Evolutionary conservation across 2,888 invertebrate species (phyloP), one percentile per base, ranked within the genome.

Genomic region (Hypsopygia costalis): DNA sequence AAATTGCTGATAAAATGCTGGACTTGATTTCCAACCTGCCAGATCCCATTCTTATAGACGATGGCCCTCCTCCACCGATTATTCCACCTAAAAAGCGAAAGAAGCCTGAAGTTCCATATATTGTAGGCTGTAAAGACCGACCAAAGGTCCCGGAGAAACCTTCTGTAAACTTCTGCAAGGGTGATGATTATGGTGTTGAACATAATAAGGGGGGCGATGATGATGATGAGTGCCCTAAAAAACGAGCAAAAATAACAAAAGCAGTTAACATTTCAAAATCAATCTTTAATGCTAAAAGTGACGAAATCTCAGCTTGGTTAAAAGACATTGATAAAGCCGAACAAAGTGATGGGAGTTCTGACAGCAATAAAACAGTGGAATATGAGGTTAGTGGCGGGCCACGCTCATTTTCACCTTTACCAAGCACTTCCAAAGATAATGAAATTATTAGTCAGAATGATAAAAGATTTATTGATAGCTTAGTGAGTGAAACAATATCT

Each of bases 371-470:
- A 29, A 49, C 47, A 10, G 42, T 48, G n/a, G 37, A 43, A 20
- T 56, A 53, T 43, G 37, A 43, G 12, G 36, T 10, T 27, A 32
- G 7, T 27, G 29, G 11, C 0, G 51, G 34, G 6, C 45, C 43
- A 30, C 43, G 40, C 8, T 37, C 54, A 34, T 78, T 76, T 42
- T 65, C 64, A 9, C 77, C 76, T 1, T 22, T 66, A 16, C 77
- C 78, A 3, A 78, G 78, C 49, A 77, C 78, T 28, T 78, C 78
- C 1, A 66, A 9, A 41, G 69, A 76, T 37, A 54, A 37, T 36
- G 53, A 62, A 29, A 65, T 56, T 6, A 56, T 77, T 30, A 35
- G 50, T 6, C 61, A 60, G 58, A 77, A 79, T 66, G 74, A 73
- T 33, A 39, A 61, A 36, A 51, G 49, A 8, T 73, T 69, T 20